Evolutionary conservation across 2,797 vertebrate species (phyloP).

Genomic region (Spatula clypeata): DNA sequence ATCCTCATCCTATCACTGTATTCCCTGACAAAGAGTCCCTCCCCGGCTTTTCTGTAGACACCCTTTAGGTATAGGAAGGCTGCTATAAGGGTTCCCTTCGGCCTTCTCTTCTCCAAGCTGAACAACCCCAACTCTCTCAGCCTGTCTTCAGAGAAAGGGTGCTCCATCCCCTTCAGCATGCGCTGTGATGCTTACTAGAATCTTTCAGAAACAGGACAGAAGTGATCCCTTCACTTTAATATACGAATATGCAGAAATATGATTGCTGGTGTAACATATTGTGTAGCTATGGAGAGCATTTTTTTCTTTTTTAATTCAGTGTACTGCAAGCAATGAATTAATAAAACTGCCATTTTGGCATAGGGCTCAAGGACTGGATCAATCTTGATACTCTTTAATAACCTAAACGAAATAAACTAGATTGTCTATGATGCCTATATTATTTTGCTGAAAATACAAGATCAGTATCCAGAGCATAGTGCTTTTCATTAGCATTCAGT

Average conservation of each 20-base stretch:
- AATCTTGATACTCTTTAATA: not conserved
- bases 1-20: no score
- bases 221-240: not conserved
- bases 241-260: fast-evolving
- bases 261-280: not conserved
- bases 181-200: not conserved
- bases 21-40: no score
- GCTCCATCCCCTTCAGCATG: no score
- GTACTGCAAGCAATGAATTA: not conserved
- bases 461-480: not conserved
- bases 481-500: not conserved
- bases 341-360: not conserved
- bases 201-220: not conserved
- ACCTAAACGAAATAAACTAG: not conserved
- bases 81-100: no score
- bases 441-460: not conserved
- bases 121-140: no score
- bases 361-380: not conserved
- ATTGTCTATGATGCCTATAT: not conserved
- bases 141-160: no score
- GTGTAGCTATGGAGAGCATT: not conserved
- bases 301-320: not conserved
- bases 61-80: no score
- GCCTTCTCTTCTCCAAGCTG: no score
- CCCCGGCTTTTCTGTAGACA: no score